A percentile compares a stretch with the other conserved stretches of the same genome.
These are phyloP conservation scores for Rhopalosiphum nymphaeae DNA, from an alignment of 2,888 invertebrate genomes.

Conservation along the genomic window DNA sequence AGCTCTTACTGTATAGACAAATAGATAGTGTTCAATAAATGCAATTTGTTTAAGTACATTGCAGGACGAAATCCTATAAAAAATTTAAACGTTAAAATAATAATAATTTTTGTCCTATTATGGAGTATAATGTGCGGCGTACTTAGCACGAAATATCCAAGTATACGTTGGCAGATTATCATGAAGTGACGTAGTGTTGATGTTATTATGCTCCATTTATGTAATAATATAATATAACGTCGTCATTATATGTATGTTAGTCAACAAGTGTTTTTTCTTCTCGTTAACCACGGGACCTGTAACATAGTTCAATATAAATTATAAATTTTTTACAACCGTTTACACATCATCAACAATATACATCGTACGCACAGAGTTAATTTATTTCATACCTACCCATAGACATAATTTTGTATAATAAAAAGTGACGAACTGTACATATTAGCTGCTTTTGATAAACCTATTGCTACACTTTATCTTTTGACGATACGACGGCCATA, in stretches of 20 bases:
- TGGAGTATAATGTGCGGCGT: neutral
- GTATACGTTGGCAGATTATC: neutral
- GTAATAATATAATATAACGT: neutral
- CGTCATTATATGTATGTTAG: neutral
- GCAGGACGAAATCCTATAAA: neutral
- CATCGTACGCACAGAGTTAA: neutral
- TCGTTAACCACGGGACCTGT: neutral
- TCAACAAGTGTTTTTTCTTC: conserved; percentile 17
- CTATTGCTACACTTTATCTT: neutral
- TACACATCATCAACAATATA: neutral
- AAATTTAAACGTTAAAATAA: neutral
- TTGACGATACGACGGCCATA: neutral
- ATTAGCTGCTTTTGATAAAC: neutral
- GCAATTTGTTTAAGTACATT: neutral
- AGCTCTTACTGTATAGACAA: neutral
- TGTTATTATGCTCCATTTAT: neutral
- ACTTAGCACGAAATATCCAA: neutral
- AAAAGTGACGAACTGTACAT: neutral
- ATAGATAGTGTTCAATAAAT: neutral
- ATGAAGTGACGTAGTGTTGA: neutral
- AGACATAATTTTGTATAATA: neutral
- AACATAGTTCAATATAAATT: neutral
- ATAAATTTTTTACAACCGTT: neutral
- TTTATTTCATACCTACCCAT: neutral
- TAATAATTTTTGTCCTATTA: neutral